Base-by-base conservation (phyloP, 2,888 invertebrate species). In the Metallyticus violacea region DNA sequence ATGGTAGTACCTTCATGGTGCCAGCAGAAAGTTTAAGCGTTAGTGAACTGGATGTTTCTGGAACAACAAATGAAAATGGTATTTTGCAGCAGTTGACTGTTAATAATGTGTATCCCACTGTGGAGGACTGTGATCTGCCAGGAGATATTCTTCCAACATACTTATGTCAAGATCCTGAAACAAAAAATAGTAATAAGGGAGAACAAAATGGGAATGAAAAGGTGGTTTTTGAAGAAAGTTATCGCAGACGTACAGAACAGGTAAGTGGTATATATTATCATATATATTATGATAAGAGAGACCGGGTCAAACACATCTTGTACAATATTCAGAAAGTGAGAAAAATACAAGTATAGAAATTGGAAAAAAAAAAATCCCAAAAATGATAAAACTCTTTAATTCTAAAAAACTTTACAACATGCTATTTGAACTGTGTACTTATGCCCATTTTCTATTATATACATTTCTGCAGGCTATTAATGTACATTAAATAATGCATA, bases 231-330 rank as follows among this genome's bases (percentile, higher is more conserved):
- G 83, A 83, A n/a, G 25, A 28, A 25, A 77, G 77, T 28, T 28
- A 83, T 28, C 83, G 77, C n/a, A 83, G 83, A 28, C 83, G 83
- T n/a, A 83, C 83, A 77, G 83, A 83, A 83, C 83, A 83, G 77
- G 83, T 77, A 30, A 80, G 26, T 25, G 7, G 7, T 78, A 7
- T 78, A 78, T 1, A 78, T 9, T 78, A 2, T 77, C n/a, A 78
- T 26, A 78, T n/a, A n/a, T n/a, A n/a, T n/a, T n/a, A n/a, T n/a
- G n/a, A n/a, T n/a, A n/a, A n/a, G n/a, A n/a, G n/a, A n/a, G n/a
- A n/a, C n/a, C n/a, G n/a, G n/a, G n/a, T n/a, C n/a, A n/a, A n/a
- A n/a, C n/a, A n/a, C n/a, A n/a, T n/a, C n/a, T n/a, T n/a, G n/a
- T n/a, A n/a, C n/a, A n/a, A n/a, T n/a, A n/a, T n/a, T n/a, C n/a